Base-by-base conservation (phyloP, 2,888 invertebrate species). In the Listrodromus nycthemerus region DNA sequence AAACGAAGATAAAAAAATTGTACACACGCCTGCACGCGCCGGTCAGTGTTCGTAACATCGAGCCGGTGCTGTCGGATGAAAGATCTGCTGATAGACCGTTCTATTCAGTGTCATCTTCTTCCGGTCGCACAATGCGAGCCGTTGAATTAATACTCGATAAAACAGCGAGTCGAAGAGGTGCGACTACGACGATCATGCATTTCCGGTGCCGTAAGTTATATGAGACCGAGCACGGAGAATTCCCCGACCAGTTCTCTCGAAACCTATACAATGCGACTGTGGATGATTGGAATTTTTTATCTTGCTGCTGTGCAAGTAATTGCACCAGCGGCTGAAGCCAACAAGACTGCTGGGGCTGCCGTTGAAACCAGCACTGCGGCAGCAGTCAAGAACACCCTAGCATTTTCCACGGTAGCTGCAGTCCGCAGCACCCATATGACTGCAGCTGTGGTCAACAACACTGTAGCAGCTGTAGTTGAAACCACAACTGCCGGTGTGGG, bases 161-260 rank as follows among this genome's bases (percentile, higher is more conserved):
- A 55, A 73, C 69, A 78, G 74, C 78, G 73, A 84, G 63, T 41
- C 87, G 88, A 89, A 78, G 82, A 88, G 73, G 85, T 75, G 16
- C 37, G 8, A 27, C 45, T 19, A 63, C 41, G 77, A 80, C 83
- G 73, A 78, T 77, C 80, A 88, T 85, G 87, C 80, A 86, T 81
- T 89, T 90, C 90, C 90, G 88, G 76, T 48, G 27, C n/a, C 66
- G 55, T 24, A 66, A 70, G 66, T 30, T 83, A 81, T 85, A 85
- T 80, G 37, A 80, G 78, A 75, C 10, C 66, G 19, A 33, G 41
- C 27, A 55, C 41, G 48, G 1, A 21, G 48, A 4, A 37, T 16
- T 55, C 50, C 27, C 5, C 50, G n/a, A 10, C 1, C 52, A 52
- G 63, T 81, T 58, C 63, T 70, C 48, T 21, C 27, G 30, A 45